Percentiles rank a stretch among this genome's conserved stretches.
Evolutionary conservation across 2,797 vertebrate genomes (phyloP).

Genomic region (Varecia variegata): DNA sequence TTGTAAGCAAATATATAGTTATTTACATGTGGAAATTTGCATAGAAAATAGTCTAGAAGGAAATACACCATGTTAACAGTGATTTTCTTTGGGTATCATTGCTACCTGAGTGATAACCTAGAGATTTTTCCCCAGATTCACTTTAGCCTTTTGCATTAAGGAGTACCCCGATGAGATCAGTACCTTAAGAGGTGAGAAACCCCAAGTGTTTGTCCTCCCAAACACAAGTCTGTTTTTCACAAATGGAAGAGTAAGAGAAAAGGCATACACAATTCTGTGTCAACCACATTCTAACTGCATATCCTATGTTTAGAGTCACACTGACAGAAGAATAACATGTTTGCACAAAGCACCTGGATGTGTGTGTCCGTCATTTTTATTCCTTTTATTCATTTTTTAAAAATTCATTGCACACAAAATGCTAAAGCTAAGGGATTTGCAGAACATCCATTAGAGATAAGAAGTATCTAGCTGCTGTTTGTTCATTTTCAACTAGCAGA

Average conservation of each 20-base stretch:
- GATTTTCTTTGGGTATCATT: background rate
- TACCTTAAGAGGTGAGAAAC: background rate
- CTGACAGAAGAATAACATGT: background rate
- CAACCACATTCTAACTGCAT: background rate
- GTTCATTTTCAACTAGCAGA: conserved; percentile 47
- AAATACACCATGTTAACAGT: background rate
- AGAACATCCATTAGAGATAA: conserved; percentile 60
- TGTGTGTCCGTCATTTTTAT: background rate
- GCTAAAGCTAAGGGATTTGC: conserved; percentile 49
- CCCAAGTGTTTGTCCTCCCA: background rate
- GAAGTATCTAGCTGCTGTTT: conserved; percentile 26
- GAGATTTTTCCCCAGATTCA: background rate
- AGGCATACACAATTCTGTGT: background rate
- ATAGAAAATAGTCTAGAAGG: background rate
- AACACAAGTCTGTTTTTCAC: background rate
- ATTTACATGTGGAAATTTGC: background rate
- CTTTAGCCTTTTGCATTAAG: background rate
- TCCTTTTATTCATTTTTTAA: conserved; percentile 1
- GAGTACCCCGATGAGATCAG: background rate
- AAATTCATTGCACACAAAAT: conserved; percentile 45
- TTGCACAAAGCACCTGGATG: conserved; percentile 36
- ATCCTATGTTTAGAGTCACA: background rate
- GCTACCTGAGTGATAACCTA: background rate
- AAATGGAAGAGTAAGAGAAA: background rate
- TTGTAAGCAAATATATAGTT: background rate